Evolutionary conservation across 2,888 invertebrate genomes (phyloP).

Genomic region (Pandemis corylana): DNA sequence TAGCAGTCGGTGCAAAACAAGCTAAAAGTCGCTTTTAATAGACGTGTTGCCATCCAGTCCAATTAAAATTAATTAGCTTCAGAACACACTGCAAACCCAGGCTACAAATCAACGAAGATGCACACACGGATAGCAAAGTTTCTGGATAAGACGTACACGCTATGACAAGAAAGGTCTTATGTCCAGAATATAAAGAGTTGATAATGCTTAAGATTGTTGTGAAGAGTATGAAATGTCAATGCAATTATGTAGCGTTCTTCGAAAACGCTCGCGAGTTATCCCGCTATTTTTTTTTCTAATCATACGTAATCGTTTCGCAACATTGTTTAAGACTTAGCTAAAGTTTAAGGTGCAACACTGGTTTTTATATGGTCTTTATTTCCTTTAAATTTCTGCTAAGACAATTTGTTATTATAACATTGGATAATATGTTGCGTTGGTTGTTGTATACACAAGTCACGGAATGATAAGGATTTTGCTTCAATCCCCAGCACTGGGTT

Average conservation of each 20-base stretch:
- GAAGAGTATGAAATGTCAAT: background rate
- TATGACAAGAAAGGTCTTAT: background rate
- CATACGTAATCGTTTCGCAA: background rate
- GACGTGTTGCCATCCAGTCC: conserved; percentile 61
- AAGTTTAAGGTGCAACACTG: background rate
- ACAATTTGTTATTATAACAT: no score
- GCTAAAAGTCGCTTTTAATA: conserved; percentile 48
- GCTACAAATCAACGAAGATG: conserved; percentile 80
- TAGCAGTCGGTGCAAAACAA: conserved; percentile 24
- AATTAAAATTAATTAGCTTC: conserved; percentile 83
- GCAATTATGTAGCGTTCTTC: conserved; percentile 12
- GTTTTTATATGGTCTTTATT: no score
- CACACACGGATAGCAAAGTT: conserved; percentile 68
- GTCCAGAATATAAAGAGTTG: background rate
- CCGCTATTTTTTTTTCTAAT: background rate
- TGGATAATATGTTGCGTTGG: no score
- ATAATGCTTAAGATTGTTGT: background rate
- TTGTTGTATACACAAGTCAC: no score
- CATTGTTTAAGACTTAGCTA: background rate
- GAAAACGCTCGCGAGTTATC: background rate
- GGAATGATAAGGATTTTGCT: no score
- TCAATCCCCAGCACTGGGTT: no score
- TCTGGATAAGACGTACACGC: conserved; percentile 62
- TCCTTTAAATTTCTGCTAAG: no score
- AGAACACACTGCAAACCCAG: conserved; percentile 75